These are phyloP conservation scores for Schizopygopsis malacanthus DNA, from an alignment of 2,797 vertebrate genomes.

Conservation along the genomic window DNA sequence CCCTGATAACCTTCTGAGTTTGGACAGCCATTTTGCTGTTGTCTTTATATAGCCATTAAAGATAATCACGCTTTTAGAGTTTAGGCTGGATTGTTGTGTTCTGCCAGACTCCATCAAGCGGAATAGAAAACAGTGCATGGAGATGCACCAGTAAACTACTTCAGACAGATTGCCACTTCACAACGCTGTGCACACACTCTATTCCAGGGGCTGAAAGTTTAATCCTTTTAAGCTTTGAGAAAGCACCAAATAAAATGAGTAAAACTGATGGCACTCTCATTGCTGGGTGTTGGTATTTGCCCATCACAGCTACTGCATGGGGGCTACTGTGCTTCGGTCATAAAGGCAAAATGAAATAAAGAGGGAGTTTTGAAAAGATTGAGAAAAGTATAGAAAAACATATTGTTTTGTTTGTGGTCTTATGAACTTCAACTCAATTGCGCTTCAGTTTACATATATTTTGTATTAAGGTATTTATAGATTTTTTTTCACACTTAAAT, in stretches of 20 bases:
- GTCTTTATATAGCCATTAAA: slow-evolving; percentile 61
- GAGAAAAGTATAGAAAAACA: neutral
- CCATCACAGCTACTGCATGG: slow-evolving; percentile 15
- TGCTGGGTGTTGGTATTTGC: slow-evolving; percentile 27
- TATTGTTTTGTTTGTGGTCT: slow-evolving; percentile 31
- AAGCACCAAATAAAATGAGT: slow-evolving; percentile 56
- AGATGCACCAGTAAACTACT: slow-evolving; percentile 60
- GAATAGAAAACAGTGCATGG: slow-evolving; percentile 55
- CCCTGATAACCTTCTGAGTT: slow-evolving; percentile 31
- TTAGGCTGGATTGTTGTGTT: slow-evolving; percentile 56
- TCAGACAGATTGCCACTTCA: slow-evolving; percentile 64
- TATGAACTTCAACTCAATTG: neutral
- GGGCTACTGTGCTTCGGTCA: slow-evolving; percentile 33
- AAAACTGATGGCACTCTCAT: slow-evolving; percentile 46
- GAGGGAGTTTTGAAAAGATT: neutral
- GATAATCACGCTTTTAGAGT: slow-evolving; percentile 61
- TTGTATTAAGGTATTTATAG: neutral
- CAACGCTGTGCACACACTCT: slow-evolving; percentile 59
- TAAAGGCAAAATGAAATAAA: slow-evolving; percentile 24
- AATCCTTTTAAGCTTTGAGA: slow-evolving; percentile 53
- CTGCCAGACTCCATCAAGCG: slow-evolving; percentile 52
- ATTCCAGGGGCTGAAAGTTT: slow-evolving; percentile 60
- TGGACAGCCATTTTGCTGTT: slow-evolving; percentile 44
- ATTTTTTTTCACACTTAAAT: no score
- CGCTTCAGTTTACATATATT: neutral